A percentile compares a stretch with the other conserved stretches of the same genome.
phyloP scores from a whole-genome alignment of 2,113 vertebrate species.

The Ellobius talpinus region DNA sequence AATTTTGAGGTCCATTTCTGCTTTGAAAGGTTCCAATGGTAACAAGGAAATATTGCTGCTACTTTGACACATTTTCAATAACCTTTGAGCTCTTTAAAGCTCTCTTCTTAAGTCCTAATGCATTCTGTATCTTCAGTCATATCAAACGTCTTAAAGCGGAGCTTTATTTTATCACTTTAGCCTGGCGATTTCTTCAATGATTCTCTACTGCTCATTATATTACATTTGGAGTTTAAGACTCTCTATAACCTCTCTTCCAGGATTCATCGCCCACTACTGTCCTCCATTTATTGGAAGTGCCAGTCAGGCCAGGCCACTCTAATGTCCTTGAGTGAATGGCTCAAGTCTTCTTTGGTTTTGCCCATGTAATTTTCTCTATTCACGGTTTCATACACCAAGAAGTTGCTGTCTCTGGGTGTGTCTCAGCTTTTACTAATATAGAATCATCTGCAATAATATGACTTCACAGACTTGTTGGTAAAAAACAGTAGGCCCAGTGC shows the following conservation, averaged over 20 bases:
- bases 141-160: slow-evolving; percentile 59
- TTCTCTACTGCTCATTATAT: slow-evolving; percentile 40
- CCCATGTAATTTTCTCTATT: background rate
- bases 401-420: background rate
- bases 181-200: slow-evolving; percentile 46
- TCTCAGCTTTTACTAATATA: background rate
- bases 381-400: background rate
- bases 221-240: slow-evolving; percentile 51
- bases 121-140: slow-evolving; percentile 57
- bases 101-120: slow-evolving; percentile 41
- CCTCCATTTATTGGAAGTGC: background rate
- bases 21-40: slow-evolving; percentile 59
- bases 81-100: slow-evolving; percentile 58
- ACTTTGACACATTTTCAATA: slow-evolving; percentile 61
- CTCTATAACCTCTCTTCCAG: slow-evolving; percentile 11
- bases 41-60: slow-evolving; percentile 64
- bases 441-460: background rate
- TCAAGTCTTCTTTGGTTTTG: slow-evolving; percentile 16
- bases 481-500: too few species aligned
- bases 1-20: slow-evolving; percentile 56
- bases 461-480: background rate
- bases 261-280: background rate
- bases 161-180: slow-evolving; percentile 67
- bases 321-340: slow-evolving; percentile 15
- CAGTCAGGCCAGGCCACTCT: background rate